Evolutionary conservation across 2,797 vertebrate genomes (phyloP).

Genomic region (Myripristis jacobus): DNA sequence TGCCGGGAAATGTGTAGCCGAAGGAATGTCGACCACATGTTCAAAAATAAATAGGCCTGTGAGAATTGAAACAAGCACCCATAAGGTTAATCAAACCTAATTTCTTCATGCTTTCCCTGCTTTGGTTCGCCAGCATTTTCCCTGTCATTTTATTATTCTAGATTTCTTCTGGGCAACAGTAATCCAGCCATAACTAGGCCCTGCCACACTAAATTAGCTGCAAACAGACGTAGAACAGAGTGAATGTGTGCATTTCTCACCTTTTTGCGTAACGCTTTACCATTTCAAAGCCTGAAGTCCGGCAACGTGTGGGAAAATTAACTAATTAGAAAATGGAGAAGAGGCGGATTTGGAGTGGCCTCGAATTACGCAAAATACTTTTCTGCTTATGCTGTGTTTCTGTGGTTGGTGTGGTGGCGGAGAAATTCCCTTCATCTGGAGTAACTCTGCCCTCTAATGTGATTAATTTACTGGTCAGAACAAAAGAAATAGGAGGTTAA

Average conservation of each 20-base stretch:
- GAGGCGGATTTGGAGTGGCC: conserved; percentile 36
- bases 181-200: conserved; percentile 76
- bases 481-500: conserved; percentile 66
- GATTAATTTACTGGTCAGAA: conserved; percentile 55
- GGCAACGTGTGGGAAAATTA: conserved; percentile 59
- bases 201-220: conserved; percentile 80
- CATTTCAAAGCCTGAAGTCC: conserved; percentile 42
- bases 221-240: conserved; percentile 68
- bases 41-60: conserved; percentile 85
- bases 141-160: conserved; percentile 82
- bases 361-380: conserved; percentile 57
- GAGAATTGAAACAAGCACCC: conserved; percentile 85
- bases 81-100: conserved; percentile 85
- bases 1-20: conserved; percentile 85
- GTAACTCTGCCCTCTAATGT: conserved; percentile 35
- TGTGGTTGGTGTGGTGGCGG: conserved; percentile 43
- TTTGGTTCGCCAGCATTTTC: conserved; percentile 71
- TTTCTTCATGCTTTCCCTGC: conserved; percentile 81
- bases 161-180: conserved; percentile 75
- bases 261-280: conserved; percentile 49
- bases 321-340: conserved; percentile 62
- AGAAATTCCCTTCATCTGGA: conserved; percentile 28
- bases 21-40: conserved; percentile 87
- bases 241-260: conserved; percentile 68
- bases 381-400: conserved; percentile 53